Base-by-base conservation (phyloP, 2,888 invertebrate genomes). In the Euplagia quadripunctaria region DNA sequence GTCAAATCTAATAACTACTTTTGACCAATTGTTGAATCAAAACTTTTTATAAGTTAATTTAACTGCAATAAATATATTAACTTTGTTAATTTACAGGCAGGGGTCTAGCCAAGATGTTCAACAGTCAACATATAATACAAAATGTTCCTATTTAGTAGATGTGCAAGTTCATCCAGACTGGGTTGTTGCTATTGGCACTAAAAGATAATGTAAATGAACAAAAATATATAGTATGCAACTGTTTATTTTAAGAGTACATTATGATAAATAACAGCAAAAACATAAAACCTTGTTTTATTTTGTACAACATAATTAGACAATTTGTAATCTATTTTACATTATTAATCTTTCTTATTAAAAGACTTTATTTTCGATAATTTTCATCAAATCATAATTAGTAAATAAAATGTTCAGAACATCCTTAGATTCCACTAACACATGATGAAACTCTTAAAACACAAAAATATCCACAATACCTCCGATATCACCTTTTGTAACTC, bases 171-270 rank as follows among this genome's bases (percentile, higher is more conserved):
- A 94, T 78, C 94, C 96, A 43, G 93, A 96, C 76, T 96, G 96
- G 96, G 91, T 96, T 76, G 94, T 96, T 7, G 96, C 96, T 61
- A 95, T 96, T 78, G 96, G 96, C 66, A 91, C 94, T 17, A 94
- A 93, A 80, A 92, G 92, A 93, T 94, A 88, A 88, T 61, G 2
- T 61, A 31, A 61, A 61, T 14, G 7, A 68, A 42, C 2, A 55
- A 79, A 64, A 66, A 87, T 77, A 63, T 68, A 58, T 68, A 67
- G 12, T 72, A 43, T 74, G 51, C 7, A 64, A 70, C 68, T 9
- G 72, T 74, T 77, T 73, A 77, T 78, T 72, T 77, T 71, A 78
- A 63, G 58, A 72, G 31, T 55, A 72, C 65, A 70, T 69, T 64
- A 20, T 52, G 81, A 83, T 83, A 81, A 81, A 81, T 73, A 43